These are phyloP conservation scores for Ailuropoda melanoleuca DNA, from an alignment of 2,113 vertebrate species.

Conservation along the genomic window DNA sequence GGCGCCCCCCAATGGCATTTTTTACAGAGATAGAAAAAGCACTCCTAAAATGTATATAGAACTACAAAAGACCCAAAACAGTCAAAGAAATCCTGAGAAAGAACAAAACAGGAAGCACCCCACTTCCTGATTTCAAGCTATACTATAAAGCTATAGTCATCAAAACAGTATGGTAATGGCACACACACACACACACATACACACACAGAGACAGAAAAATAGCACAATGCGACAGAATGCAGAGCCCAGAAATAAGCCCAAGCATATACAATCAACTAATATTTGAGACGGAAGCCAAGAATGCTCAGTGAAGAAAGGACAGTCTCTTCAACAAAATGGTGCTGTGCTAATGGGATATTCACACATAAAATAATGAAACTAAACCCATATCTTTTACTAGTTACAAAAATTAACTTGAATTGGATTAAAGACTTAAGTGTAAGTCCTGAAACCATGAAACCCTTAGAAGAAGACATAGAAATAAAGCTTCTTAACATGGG, in stretches of 20 bases:
- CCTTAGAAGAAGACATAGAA: neutral
- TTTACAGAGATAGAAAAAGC: neutral
- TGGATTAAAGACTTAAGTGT: neutral
- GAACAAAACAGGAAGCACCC: neutral
- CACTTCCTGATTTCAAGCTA: neutral
- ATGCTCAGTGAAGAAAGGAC: neutral
- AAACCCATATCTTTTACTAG: neutral
- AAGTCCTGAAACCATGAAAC: neutral
- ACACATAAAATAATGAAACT: neutral
- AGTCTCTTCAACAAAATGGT: neutral
- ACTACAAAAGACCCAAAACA: neutral
- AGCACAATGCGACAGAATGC: neutral
- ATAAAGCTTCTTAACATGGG: neutral
- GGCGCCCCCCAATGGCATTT: neutral
- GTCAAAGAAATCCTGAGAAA: neutral
- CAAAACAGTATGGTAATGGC: neutral
- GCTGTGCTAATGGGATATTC: neutral
- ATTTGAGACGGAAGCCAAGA: neutral
- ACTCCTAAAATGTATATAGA: neutral
- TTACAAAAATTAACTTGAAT: neutral
- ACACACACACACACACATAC: accelerated
- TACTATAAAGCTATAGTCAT: neutral
- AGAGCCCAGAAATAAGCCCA: neutral
- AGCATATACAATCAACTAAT: neutral
- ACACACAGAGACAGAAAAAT: neutral